phyloP scores from a whole-genome alignment of 2,113 vertebrate genomes.

The Aptenodytes forsteri region DNA sequence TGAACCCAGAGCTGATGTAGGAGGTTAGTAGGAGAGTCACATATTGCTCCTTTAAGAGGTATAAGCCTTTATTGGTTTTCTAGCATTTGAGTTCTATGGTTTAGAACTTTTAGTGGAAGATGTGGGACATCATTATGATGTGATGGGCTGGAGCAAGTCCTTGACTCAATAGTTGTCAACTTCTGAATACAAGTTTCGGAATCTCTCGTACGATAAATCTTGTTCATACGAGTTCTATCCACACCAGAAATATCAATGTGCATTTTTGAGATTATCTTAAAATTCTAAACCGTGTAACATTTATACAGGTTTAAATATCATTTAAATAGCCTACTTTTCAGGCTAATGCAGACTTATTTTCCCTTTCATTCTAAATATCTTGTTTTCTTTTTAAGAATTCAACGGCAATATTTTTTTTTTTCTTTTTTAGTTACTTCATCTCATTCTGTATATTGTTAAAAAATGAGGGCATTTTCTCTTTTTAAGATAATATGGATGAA shows the following conservation, averaged over 20 bases:
- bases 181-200: not conserved
- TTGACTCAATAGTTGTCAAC: not conserved
- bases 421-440: not conserved
- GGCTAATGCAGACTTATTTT: not conserved
- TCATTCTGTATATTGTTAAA: not conserved
- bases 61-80: not conserved
- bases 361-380: not conserved
- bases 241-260: not conserved
- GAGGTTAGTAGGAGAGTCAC: not conserved
- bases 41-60: not conserved
- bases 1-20: not conserved
- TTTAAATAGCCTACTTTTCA: not conserved
- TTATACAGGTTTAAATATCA: not conserved
- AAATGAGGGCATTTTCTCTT: not conserved
- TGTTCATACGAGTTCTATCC: not conserved
- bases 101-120: not conserved
- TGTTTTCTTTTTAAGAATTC: not conserved
- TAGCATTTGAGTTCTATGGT: not conserved
- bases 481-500: not conserved
- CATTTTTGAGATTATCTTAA: not conserved
- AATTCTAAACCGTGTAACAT: not conserved
- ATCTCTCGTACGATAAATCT: not conserved
- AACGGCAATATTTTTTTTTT: not conserved
- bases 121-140: not conserved
- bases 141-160: not conserved